A percentile compares a stretch with the other conserved stretches of the same genome.
Conservation (phyloP, 2,888 invertebrate genomes). For the Caenorhabditis sulstoni region DNA sequence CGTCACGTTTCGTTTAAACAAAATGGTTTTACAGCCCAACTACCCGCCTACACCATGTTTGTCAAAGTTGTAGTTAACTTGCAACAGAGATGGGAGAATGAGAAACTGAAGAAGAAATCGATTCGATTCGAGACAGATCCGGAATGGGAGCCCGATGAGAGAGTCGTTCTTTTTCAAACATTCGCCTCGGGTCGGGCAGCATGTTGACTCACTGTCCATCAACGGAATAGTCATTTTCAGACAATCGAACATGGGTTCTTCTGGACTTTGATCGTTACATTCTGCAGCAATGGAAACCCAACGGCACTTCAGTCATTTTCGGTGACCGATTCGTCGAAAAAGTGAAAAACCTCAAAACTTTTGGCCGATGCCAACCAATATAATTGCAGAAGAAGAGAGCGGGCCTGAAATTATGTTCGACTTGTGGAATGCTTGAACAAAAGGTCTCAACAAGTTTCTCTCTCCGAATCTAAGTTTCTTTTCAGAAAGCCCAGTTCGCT, state of each 20-base stretch:
- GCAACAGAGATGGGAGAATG: constrained; percentile 70
- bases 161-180: constrained; percentile 77
- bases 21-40: constrained; percentile 64
- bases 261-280: constrained; percentile 78
- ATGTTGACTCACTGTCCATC: too few species aligned
- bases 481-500: constrained; percentile 64
- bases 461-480: background rate
- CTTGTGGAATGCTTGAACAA: constrained; percentile 78
- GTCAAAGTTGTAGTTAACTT: constrained; percentile 69
- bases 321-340: constrained; percentile 73
- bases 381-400: constrained; percentile 59
- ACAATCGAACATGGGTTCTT: constrained; percentile 79
- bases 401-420: constrained; percentile 71
- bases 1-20: constrained; percentile 17
- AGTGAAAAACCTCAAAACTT: background rate
- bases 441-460: constrained; percentile 31
- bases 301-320: constrained; percentile 76
- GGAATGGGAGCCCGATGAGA: constrained; percentile 79
- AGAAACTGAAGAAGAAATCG: constrained; percentile 68
- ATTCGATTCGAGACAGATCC: constrained; percentile 77
- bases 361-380: background rate
- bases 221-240: constrained; percentile 50
- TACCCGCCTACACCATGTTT: constrained; percentile 74
- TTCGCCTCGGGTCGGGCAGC: constrained; percentile 69
- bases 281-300: constrained; percentile 74